Conservation (phyloP, 2,113 vertebrate genomes). For the Cyprinodon tularosa region DNA sequence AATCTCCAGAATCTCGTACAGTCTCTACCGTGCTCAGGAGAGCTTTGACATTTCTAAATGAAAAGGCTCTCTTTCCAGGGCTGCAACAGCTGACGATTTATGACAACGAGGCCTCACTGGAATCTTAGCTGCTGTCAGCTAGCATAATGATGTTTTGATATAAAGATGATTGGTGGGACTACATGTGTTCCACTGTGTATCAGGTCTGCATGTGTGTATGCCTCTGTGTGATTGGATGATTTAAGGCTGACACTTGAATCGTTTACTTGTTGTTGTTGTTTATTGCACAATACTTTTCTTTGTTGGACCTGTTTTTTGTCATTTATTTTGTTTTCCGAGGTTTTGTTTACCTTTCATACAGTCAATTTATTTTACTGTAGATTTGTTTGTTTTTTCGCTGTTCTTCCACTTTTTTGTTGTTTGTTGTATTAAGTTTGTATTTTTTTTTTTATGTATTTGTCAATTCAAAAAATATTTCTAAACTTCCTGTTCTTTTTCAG, state of each 20-base stretch:
- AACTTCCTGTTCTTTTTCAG: conserved; percentile 24
- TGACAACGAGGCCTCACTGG: conserved; percentile 84
- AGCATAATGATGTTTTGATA: conserved; percentile 93
- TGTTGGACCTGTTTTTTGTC: conserved; percentile 33
- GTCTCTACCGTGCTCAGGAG: conserved; percentile 85
- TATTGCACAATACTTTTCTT: conserved; percentile 69
- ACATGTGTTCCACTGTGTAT: conserved; percentile 66
- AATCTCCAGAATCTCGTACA: conserved; percentile 81
- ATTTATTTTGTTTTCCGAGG: conserved; percentile 52
- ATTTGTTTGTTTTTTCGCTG: background rate
- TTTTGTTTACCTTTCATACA: conserved; percentile 60
- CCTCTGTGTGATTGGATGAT: conserved; percentile 61
- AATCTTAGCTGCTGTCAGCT: conserved; percentile 89
- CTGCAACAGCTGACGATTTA: conserved; percentile 88
- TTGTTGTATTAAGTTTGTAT: conserved; percentile 1
- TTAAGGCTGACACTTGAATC: conserved; percentile 67
- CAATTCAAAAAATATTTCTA: conserved; percentile 3
- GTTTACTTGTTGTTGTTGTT: conserved; percentile 70
- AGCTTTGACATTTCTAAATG: conserved; percentile 92
- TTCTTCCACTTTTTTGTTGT: background rate
- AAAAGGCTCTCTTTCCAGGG: conserved; percentile 88
- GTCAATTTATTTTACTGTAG: conserved; percentile 37
- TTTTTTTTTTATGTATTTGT: conserved; percentile 16
- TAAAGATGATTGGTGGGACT: conserved; percentile 93
- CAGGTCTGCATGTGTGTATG: conserved; percentile 28